A percentile compares a stretch with the other conserved stretches of the same genome.
These are phyloP conservation scores for Tachina grossa DNA, from an alignment of 2,888 invertebrate genomes.

Conservation along the genomic window DNA sequence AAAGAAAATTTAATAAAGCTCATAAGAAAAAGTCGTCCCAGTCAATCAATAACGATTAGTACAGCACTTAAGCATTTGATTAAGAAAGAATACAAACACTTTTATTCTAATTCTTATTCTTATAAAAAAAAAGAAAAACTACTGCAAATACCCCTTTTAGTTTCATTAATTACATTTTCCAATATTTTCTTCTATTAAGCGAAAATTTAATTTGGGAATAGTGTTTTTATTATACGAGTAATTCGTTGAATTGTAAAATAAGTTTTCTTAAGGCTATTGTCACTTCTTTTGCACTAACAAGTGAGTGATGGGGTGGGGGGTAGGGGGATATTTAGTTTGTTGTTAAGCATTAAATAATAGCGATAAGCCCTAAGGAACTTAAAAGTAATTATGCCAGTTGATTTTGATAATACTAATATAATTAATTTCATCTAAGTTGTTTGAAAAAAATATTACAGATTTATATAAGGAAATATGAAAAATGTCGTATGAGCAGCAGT, in stretches of 20 bases:
- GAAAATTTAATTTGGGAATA: background rate
- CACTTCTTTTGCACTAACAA: background rate
- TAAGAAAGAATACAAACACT: background rate
- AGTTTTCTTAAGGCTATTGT: constrained; percentile 27
- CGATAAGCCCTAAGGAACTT: background rate
- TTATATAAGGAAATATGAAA: too few relatives aligned
- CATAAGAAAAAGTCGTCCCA: background rate
- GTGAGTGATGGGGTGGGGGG: background rate
- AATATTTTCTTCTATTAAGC: background rate
- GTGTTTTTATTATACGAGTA: background rate
- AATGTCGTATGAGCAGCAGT: too few relatives aligned
- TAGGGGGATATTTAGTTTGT: background rate
- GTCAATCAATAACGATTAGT: constrained; percentile 27
- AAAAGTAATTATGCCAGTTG: background rate
- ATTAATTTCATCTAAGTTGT: too few relatives aligned
- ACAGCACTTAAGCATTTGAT: background rate
- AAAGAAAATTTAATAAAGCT: background rate
- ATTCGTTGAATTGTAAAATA: constrained; percentile 31
- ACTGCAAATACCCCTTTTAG: background rate
- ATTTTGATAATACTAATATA: background rate
- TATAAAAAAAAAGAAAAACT: background rate
- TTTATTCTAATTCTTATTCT: background rate
- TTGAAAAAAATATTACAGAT: too few relatives aligned
- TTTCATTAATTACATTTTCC: background rate
- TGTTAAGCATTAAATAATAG: background rate